Conservation (phyloP, 2,888 invertebrate genomes). For the Tiliacea aurago region DNA sequence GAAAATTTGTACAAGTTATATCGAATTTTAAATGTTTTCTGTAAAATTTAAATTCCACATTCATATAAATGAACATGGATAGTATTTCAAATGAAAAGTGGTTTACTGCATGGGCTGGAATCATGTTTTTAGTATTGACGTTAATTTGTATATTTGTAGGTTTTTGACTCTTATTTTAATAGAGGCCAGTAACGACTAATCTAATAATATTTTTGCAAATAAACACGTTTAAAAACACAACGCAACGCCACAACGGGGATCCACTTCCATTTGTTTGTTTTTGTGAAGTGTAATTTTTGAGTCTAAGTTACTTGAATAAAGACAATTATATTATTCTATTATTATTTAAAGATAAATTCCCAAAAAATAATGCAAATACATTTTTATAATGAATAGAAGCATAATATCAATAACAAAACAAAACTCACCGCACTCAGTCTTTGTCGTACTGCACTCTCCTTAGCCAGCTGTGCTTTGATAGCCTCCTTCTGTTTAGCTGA, state of each 20-base stretch:
- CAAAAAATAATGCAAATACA: neutral
- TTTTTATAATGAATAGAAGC: neutral
- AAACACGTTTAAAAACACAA: neutral
- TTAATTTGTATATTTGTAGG: neutral
- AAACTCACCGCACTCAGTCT: conserved; percentile 91
- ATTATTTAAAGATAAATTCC: neutral
- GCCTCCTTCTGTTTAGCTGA: conserved; percentile 97
- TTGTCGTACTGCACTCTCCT: conserved; percentile 94
- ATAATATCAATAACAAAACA: neutral
- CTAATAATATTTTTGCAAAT: too few relatives aligned
- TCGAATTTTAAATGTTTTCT: neutral
- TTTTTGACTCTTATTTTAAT: neutral
- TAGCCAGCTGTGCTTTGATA: conserved; percentile 95
- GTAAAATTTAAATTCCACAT: neutral
- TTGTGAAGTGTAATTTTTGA: too few relatives aligned
- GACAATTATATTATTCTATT: too few relatives aligned
- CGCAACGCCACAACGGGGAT: too few relatives aligned
- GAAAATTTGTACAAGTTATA: neutral
- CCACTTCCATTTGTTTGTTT: too few relatives aligned
- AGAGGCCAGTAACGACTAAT: neutral
- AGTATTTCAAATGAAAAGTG: neutral
- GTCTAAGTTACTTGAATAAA: too few relatives aligned
- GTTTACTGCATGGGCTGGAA: neutral
- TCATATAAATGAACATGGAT: neutral
- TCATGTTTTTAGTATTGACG: neutral